Evolutionary conservation across 1,140 invertebrate genomes (phyloP).

Genomic region (Battus philenor): DNA sequence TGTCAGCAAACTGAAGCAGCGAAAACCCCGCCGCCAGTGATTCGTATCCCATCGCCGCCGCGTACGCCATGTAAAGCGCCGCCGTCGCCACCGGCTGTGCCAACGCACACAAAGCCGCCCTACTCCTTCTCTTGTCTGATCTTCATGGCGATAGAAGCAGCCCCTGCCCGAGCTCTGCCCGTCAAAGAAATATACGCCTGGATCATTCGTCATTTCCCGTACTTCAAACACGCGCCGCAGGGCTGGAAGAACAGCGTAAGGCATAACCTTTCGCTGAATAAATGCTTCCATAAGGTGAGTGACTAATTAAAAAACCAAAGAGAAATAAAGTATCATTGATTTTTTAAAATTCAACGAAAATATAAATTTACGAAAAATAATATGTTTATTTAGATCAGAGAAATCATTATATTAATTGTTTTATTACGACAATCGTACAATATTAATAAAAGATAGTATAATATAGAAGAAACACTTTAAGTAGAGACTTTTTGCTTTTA

Average conservation of each 20-base stretch:
- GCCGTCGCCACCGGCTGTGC: conserved; percentile 42
- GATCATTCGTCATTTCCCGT: conserved; percentile 97
- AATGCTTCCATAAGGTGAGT: conserved; percentile 95
- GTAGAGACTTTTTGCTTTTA: not conserved
- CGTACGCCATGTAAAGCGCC: conserved; percentile 59
- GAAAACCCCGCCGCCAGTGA: conserved; percentile 46
- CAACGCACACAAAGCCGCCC: conserved; percentile 90
- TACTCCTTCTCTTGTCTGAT: conserved; percentile 97
- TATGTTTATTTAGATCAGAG: no score
- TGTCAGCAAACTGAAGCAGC: conserved; percentile 36
- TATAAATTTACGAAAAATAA: no score
- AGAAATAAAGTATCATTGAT: no score
- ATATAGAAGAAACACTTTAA: not conserved
- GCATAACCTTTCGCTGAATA: conserved; percentile 96
- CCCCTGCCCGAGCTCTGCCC: conserved; percentile 89
- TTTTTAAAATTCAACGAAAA: no score
- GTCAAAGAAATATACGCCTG: conserved; percentile 99
- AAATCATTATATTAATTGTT: no score
- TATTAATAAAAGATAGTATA: not conserved
- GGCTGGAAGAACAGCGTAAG: conserved; percentile 99
- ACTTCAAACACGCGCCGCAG: conserved; percentile 96
- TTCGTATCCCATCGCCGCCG: conserved; percentile 52
- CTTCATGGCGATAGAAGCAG: conserved; percentile 98
- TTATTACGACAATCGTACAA: no score
- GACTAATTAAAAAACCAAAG: no score